Conservation (phyloP, 1,140 invertebrate genomes). For the Drosophila pachea region DNA sequence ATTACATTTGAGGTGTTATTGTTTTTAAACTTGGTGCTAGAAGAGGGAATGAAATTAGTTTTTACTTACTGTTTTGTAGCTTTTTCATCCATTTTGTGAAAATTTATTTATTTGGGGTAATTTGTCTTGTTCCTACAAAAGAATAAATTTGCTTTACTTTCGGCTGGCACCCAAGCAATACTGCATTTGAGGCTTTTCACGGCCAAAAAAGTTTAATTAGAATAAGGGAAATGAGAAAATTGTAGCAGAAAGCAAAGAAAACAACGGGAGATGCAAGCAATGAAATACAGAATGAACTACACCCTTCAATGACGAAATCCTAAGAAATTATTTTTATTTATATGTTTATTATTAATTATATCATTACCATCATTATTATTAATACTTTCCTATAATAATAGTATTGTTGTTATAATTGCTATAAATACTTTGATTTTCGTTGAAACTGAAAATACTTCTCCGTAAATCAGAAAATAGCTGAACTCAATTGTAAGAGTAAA, state of each 20-base stretch:
- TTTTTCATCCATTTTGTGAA: conserved; percentile 72
- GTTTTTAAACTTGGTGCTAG: conserved; percentile 2
- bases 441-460: not conserved
- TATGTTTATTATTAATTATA: too few relatives aligned
- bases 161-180: conserved; percentile 27
- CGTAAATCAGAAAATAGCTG: too few relatives aligned
- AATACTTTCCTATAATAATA: too few relatives aligned
- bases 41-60: conserved; percentile 65
- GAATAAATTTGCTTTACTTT: conserved; percentile 71
- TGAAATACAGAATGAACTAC: conserved; percentile 18
- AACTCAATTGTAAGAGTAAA: conserved; percentile 11
- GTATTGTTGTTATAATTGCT: too few relatives aligned
- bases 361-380: too few relatives aligned
- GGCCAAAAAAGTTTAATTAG: conserved; percentile 74
- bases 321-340: too few relatives aligned
- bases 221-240: conserved; percentile 64
- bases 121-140: conserved; percentile 78
- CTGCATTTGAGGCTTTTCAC: conserved; percentile 24
- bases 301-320: too few relatives aligned
- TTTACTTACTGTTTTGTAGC: conserved; percentile 78
- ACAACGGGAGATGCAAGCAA: conserved; percentile 59
- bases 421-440: too few relatives aligned
- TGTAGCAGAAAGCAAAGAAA: conserved; percentile 55
- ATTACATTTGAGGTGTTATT: too few relatives aligned
- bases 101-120: conserved; percentile 79